These are phyloP conservation scores for Willisornis vidua DNA, from an alignment of 2,113 vertebrate genomes.

Conservation along the genomic window DNA sequence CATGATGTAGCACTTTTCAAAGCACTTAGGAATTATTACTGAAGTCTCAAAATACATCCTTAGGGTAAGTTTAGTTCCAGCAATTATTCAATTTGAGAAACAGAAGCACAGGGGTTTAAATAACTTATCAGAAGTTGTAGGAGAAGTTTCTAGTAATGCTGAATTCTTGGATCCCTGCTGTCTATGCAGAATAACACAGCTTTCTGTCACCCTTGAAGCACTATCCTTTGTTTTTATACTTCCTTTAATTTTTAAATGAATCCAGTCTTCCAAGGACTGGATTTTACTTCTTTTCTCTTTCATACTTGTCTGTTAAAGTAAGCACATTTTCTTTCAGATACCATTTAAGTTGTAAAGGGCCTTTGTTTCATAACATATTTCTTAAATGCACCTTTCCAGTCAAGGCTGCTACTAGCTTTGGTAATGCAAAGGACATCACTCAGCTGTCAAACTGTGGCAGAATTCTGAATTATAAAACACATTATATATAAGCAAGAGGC, in stretches of 20 bases:
- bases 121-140: background rate
- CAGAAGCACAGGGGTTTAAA: constrained; percentile 7
- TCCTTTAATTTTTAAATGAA: background rate
- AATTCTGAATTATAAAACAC: constrained; percentile 6
- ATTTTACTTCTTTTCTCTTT: background rate
- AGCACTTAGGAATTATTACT: constrained; percentile 55
- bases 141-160: background rate
- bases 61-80: constrained; percentile 33
- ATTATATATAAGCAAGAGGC: background rate
- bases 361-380: constrained; percentile 19
- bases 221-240: background rate
- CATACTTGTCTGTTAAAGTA: background rate
- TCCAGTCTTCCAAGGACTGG: background rate
- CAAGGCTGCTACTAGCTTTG: background rate
- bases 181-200: accelerated
- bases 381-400: constrained; percentile 10
- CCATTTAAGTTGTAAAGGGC: background rate
- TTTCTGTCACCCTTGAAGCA: background rate
- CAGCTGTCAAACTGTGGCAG: background rate
- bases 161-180: background rate
- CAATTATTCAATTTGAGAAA: constrained; percentile 20
- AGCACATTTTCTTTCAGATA: background rate
- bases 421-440: background rate
- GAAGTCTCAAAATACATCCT: constrained; percentile 37
- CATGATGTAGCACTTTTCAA: constrained; percentile 31